Base-by-base conservation (phyloP, 1,140 invertebrate species). In the Uloborus diversus region DNA sequence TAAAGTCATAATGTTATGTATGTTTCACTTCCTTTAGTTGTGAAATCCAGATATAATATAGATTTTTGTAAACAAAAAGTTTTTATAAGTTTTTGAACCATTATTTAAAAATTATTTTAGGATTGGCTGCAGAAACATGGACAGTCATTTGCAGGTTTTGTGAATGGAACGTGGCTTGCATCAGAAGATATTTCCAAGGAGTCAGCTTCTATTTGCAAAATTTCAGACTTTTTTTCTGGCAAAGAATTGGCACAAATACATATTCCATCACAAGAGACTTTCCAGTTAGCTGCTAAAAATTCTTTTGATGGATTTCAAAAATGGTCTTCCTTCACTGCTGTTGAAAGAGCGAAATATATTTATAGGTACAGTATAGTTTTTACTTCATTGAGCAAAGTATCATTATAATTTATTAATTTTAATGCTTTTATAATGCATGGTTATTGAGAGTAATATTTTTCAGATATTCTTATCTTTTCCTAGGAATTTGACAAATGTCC, bases 41-140 rank as follows among this genome's bases (percentile, higher is more conserved):
- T n/a, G n/a, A n/a, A n/a, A n/a, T n/a, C n/a, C n/a, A n/a, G n/a
- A n/a, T n/a, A n/a, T n/a, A n/a, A n/a, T n/a, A n/a, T n/a, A n/a
- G n/a, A n/a, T n/a, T n/a, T n/a, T n/a, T n/a, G n/a, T n/a, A n/a
- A n/a, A n/a, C n/a, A n/a, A n/a, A n/a, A n/a, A n/a, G n/a, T n/a
- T n/a, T n/a, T n/a, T n/a, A n/a, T n/a, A n/a, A n/a, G n/a, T n/a
- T n/a, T n/a, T n/a, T n/a, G n/a, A n/a, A n/a, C n/a, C n/a, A n/a
- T n/a, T n/a, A 2, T 42, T 42, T 17, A 13, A 17, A 13, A 42
- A 13, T 9, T 42, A 42, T 37, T 71, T 25, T 32, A 71, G 68
- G 53, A 59, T 42, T 71, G 68, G 68, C 14, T 71, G 9, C 25
- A 37, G 23, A 35, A 20, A 4, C 66, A 70, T 56, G 25, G 57